phyloP scores from a whole-genome alignment of 2,888 invertebrate species.

The Thereva unica region DNA sequence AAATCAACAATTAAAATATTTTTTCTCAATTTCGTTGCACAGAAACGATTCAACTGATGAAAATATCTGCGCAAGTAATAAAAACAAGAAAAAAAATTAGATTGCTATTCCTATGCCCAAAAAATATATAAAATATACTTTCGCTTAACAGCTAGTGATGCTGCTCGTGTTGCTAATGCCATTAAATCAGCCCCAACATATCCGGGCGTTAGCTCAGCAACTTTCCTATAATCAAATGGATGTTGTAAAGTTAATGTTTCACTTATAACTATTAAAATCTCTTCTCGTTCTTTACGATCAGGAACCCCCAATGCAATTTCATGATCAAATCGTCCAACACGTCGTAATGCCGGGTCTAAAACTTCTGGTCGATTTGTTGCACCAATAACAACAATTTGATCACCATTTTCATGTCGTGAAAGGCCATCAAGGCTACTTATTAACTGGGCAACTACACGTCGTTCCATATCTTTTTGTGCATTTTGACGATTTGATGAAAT shows the following conservation, averaged over 20 bases:
- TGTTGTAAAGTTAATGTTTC: slow-evolving; percentile 69
- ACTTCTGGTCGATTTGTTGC: slow-evolving; percentile 93
- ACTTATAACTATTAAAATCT: slow-evolving; percentile 76
- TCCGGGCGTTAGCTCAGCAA: slow-evolving; percentile 90
- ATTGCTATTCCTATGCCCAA: not conserved
- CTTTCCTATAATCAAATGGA: slow-evolving; percentile 70
- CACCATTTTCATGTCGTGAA: slow-evolving; percentile 55
- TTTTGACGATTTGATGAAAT: slow-evolving; percentile 87
- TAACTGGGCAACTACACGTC: slow-evolving; percentile 91
- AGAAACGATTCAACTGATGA: slow-evolving; percentile 50
- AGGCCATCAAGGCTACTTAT: slow-evolving; percentile 81
- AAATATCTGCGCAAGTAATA: slow-evolving; percentile 46
- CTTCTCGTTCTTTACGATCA: slow-evolving; percentile 76
- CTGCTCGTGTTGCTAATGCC: slow-evolving; percentile 84
- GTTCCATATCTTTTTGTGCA: slow-evolving; percentile 94
- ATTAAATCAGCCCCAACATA: slow-evolving; percentile 94
- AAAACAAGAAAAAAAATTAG: not conserved
- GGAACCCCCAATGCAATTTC: slow-evolving; percentile 95
- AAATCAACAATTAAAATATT: slow-evolving; percentile 56
- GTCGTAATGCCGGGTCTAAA: slow-evolving; percentile 87
- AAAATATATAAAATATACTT: slow-evolving; percentile 44
- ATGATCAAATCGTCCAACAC: slow-evolving; percentile 91
- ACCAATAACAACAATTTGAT: slow-evolving; percentile 77
- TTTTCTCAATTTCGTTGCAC: slow-evolving; percentile 49
- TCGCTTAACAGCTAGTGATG: slow-evolving; percentile 82